Base-by-base conservation (phyloP, 1,140 invertebrate genomes). In the Aphelenchoides fujianensis region DNA sequence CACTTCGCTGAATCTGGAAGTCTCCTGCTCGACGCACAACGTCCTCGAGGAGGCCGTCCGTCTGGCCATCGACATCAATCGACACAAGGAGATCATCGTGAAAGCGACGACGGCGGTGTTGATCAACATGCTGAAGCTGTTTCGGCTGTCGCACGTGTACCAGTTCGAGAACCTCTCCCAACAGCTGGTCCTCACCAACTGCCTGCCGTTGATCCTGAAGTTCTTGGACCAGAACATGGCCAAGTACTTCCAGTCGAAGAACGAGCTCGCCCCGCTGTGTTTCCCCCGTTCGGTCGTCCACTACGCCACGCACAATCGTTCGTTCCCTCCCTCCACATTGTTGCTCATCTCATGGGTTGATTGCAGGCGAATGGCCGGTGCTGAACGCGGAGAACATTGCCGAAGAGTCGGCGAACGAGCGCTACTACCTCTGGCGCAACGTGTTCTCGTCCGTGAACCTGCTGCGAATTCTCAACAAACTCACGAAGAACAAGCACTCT, bases 151-250 rank as follows among this genome's bases (percentile, higher is more conserved):
- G 87, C 96, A 99, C 85, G 89, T 98, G 12, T 98, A 98, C 86
- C 88, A 88, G 86, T 99, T 98, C 88, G 97, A 99, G 86, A 98
- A 96, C 84, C 95, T 98, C 90, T 94, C 93, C 1, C 95, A 98
- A 85, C 95, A 98, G 87, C 88, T 98, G 63, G 95, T 98, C 12
- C 97, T 98, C 88, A 95, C 96, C 68, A 99, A 99, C 86, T 98
- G 96, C 85, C 97, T 99, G 85, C 96, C 97, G 3, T 86, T 99
- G 27, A 92, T 99, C 28, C 87, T 99, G 12, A 99, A 99, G 84
- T 98, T 99, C 88, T 94, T 99, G 82, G 98, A 98, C 87, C 96
- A 98, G 85, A 97, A 97, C 82, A 97, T 98, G 72, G 89, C 93
- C 79, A 90, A 91, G 41, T 98, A 97, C 86, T 92, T 98, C 69